phyloP scores from a whole-genome alignment of 1,140 invertebrate species.

The Agrypnia vestita region DNA sequence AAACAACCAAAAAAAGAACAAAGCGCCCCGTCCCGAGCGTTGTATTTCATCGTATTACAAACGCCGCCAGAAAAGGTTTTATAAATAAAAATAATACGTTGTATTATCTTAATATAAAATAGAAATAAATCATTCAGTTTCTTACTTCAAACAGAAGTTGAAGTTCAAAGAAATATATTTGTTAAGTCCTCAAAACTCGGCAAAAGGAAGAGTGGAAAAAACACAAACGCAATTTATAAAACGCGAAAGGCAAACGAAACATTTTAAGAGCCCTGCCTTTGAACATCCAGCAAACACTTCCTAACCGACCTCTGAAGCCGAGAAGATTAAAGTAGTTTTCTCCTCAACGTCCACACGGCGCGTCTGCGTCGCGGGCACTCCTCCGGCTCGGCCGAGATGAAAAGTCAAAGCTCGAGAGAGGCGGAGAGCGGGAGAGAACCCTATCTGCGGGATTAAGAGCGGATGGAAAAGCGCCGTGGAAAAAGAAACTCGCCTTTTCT shows the following conservation, averaged over 20 bases:
- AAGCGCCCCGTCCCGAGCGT: too few species aligned
- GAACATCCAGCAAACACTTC: conserved; percentile 5
- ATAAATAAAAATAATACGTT: too few species aligned
- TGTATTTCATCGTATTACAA: too few species aligned
- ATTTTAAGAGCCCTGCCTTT: background rate
- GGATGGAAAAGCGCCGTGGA: background rate
- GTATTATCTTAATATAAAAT: too few species aligned
- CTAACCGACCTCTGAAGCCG: conserved; percentile 10
- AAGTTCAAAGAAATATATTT: background rate
- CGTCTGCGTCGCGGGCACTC: background rate
- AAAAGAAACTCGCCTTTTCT: conserved; percentile 16
- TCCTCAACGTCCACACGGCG: background rate
- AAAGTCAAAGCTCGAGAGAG: conserved; percentile 13
- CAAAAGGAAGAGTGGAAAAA: background rate
- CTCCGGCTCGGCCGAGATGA: background rate
- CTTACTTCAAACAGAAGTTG: background rate
- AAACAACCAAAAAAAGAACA: too few species aligned
- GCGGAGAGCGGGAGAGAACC: background rate
- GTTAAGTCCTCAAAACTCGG: background rate
- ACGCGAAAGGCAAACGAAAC: background rate
- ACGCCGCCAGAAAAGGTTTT: too few species aligned
- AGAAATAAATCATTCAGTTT: too few species aligned
- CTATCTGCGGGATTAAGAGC: conserved; percentile 8
- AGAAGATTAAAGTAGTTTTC: conserved; percentile 19
- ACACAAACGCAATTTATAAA: conserved; percentile 8